Base-by-base conservation (phyloP, 2,888 invertebrate species). In the Nomada goodeniana region DNA sequence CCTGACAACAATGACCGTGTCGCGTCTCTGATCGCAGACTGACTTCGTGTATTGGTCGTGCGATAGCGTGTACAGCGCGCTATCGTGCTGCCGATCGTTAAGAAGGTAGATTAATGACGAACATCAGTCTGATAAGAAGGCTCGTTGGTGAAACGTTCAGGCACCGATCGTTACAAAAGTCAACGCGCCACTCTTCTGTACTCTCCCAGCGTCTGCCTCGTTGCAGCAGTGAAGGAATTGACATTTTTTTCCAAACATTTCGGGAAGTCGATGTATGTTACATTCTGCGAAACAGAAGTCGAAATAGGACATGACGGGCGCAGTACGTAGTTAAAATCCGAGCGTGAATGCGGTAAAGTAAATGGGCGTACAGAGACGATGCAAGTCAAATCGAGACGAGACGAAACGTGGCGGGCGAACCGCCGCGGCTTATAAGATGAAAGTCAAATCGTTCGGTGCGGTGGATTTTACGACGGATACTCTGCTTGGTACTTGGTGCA, bases 401-500 rank as follows among this genome's bases (percentile, higher is more conserved):
- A 50, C 65, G 72, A 61, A 18, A 67, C 71, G 65, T 20, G 13
- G 29, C 20, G 47, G 59, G 15, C 2, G 26, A 13, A 47, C 47
- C 36, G 20, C 42, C n/a, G 10, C 23, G 15, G 4, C 20, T 42
- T 18, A 0, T 1, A 47, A 42, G 10, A 55, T 18, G 61, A 70
- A 69, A 55, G 67, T 57, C 76, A 68, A 42, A 80, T 61, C 64
- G 72, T 63, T 71, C 61, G 61, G 61, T 71, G 53, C 82, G 71
- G 42, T 74, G 74, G 71, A 80, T 57, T 50, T 57, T 69, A 7
- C 78, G 85, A 82, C 87, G 83, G 82, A 87, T 67, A 61, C 77
- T 85, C 82, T 76, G 74, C 78, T 81, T 86, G 74, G 61, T 80
- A 81, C 81, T 79, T 82, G 70, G 72, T 84, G 80, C 80, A 76